Conservation (phyloP, 1,140 invertebrate species). For the Cydia pomonella region DNA sequence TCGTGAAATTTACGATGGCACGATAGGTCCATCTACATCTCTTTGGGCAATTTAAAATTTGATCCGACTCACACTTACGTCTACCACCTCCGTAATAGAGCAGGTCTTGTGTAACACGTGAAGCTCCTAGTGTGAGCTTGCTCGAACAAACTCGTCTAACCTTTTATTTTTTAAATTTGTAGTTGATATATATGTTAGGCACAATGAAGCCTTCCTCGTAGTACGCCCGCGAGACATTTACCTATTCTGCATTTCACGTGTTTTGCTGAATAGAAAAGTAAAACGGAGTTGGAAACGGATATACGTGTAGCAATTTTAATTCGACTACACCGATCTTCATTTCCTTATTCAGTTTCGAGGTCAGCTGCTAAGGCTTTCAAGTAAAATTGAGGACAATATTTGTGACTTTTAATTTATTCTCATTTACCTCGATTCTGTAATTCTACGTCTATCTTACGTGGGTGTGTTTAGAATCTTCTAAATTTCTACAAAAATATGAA, state of each 20-base stretch:
- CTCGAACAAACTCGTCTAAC: background rate
- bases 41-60: background rate
- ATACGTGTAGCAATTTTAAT: constrained; percentile 59
- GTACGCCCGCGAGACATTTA: background rate
- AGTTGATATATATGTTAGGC: background rate
- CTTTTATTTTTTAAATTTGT: background rate
- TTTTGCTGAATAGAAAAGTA: constrained; percentile 24
- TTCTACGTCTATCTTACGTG: background rate
- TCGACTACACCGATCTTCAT: constrained; percentile 53
- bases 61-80: background rate
- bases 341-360: constrained; percentile 56
- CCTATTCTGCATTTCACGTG: background rate
- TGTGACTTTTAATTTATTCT: constrained; percentile 31
- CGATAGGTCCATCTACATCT: background rate
- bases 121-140: background rate
- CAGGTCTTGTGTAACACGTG: constrained; percentile 3
- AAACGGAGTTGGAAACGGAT: constrained; percentile 47
- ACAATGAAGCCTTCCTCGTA: background rate
- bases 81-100: background rate
- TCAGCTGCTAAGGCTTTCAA: constrained; percentile 50
- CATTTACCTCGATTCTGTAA: background rate
- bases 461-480: constrained; percentile 2
- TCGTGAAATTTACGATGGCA: background rate
- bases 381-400: constrained; percentile 43
- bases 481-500: constrained; percentile 18